Base-by-base conservation (phyloP, 2,797 vertebrate species). In the Peromyscus eremicus region DNA sequence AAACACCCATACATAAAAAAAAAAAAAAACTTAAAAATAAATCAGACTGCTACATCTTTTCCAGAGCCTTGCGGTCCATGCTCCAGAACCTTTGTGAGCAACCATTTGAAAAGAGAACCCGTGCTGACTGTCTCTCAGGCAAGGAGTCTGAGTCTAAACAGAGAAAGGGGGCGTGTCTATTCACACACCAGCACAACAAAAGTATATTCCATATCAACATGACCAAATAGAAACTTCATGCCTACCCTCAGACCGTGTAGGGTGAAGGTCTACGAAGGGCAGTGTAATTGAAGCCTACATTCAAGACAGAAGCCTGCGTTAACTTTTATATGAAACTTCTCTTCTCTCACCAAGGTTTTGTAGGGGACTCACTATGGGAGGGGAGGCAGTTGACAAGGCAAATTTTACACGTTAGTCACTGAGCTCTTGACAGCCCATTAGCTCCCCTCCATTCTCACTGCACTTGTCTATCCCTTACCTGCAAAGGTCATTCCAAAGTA, bases 191-290 rank as follows among this genome's bases (percentile, higher is more conserved):
- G 34, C 70, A 27, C 25, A 49, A 1, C 9, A 60, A 19, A 85
- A 85, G 60, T 57, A 9, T 2, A 14, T 43, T 19, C 43, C 70
- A 68, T 4, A 14, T 6, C 4, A 25, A n/a, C 21, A 1, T 23
- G 34, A 37, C 13, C 17, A 19, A 40, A 37, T 1, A 40, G n/a
- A 64, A 32, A 10, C 29, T n/a, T 2, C 0, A 0, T 9, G 23
- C 8, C 76, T 34, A n/a, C 6, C 60, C 37, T 29, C 46, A 60
- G 2, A 0, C 11, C 10, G 6, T 0, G 14, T 29, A 16, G 25
- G 29, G 8, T n/a, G 11, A 52, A 29, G 17, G 29, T 40, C 23
- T 11, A 82, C 34, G 46, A 16, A 77, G 17, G 5, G 25, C 17
- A 19, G 17, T 13, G 34, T 21, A 14, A 43, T 1, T 81, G 80